Evolutionary conservation across 2,113 vertebrate genomes (phyloP).

Genomic region (Lota lota): DNA sequence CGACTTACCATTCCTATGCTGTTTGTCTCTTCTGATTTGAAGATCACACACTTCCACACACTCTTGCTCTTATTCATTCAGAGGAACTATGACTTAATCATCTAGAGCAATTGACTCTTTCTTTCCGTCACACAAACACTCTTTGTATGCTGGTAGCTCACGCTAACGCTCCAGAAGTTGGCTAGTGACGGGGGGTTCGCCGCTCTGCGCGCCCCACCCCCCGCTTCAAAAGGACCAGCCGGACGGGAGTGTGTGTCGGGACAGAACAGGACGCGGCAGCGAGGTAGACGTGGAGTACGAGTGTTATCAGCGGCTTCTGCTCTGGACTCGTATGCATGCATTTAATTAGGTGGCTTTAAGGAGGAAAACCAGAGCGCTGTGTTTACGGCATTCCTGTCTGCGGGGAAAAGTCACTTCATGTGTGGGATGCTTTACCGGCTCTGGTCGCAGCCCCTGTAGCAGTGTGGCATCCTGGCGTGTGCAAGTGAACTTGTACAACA

Average conservation of each 20-base stretch:
- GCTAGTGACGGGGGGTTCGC: neutral
- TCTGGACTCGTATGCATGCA: neutral
- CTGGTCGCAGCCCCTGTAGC: neutral
- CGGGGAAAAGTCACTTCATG: neutral
- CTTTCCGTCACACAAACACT: too few species aligned
- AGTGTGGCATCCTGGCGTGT: neutral
- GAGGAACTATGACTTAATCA: too few species aligned
- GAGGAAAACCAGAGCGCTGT: neutral
- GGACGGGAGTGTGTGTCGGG: neutral
- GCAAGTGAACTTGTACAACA: conserved; percentile 54
- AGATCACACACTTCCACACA: too few species aligned
- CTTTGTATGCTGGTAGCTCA: conserved; percentile 9
- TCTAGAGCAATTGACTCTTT: too few species aligned
- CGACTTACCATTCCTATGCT: too few species aligned
- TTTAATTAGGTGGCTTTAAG: neutral
- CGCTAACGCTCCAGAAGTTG: neutral
- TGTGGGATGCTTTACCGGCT: neutral
- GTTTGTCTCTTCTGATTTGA: too few species aligned
- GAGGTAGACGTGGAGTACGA: neutral
- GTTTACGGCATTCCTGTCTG: neutral
- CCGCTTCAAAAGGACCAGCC: neutral
- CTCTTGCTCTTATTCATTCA: too few species aligned
- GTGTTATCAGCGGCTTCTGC: neutral
- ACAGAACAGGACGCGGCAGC: neutral
- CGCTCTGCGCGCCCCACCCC: neutral